Percentiles rank a stretch among this genome's conserved stretches.
Conservation (phyloP, 2,113 vertebrate species). For the Pseudopodoces humilis region DNA sequence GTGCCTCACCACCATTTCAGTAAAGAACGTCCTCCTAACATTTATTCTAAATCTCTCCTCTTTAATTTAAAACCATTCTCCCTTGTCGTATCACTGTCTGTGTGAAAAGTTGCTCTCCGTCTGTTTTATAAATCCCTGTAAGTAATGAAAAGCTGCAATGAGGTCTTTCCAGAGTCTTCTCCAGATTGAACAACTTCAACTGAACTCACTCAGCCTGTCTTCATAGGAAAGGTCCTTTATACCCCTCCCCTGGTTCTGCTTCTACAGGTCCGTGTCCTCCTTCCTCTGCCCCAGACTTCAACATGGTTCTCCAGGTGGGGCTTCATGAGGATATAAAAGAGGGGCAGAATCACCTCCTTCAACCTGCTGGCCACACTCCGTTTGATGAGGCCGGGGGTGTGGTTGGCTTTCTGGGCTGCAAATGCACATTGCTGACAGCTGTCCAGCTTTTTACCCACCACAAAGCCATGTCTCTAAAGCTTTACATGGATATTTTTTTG, state of each 20-base stretch:
- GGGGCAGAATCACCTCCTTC: not conserved
- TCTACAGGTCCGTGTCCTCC: not conserved
- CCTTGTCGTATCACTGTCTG: not conserved
- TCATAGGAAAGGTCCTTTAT: not conserved
- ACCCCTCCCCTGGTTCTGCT: not conserved
- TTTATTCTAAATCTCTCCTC: not conserved
- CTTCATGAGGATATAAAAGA: not conserved
- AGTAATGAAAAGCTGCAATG: not conserved
- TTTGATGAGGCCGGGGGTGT: not conserved
- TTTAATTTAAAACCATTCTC: not conserved
- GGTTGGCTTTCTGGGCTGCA: not conserved
- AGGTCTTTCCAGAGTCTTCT: not conserved
- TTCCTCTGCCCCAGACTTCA: not conserved
- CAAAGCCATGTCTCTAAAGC: not conserved
- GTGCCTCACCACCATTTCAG: not conserved
- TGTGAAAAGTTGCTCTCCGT: not conserved
- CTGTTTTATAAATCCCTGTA: not conserved
- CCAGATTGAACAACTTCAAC: not conserved
- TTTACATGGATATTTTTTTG: not conserved
- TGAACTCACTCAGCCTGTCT: not conserved
- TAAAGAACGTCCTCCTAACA: not conserved
- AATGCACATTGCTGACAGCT: not conserved
- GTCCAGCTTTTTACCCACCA: not conserved
- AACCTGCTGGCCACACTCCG: rapidly evolving
- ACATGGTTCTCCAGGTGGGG: not conserved